Base-by-base conservation (phyloP, 1,140 invertebrate species). In the Euwallacea fornicatus region DNA sequence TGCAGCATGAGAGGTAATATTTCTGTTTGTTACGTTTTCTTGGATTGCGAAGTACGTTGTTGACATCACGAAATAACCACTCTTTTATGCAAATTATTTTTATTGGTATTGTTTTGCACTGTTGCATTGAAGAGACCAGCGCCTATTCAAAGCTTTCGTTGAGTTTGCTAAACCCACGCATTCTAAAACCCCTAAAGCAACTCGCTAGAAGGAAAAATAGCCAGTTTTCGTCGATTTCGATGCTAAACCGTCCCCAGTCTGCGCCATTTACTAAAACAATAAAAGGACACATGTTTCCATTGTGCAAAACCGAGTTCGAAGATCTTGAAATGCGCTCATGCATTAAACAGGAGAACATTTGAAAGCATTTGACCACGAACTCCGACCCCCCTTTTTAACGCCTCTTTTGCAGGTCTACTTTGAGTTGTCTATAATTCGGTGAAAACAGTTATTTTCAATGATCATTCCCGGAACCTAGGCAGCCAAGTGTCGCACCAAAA, bases 201-300 rank as follows among this genome's bases (percentile, higher is more conserved):
- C 50, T 15, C 46, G 42, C 63, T 10, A 15, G 46, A 8, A 15
- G 11, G n/a, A 67, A 67, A 67, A 67, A 43, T 43, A 58, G 54
- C 55, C 53, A 67, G 41, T 67, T 67, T 44, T 67, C 54, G 65
- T 15, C 65, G 65, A 67, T 67, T 67, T 67, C 41, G 53, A 67
- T 67, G 53, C 65, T 46, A 59, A 67, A 67, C 41, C 65, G 47
- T 58, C 33, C 46, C 65, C 55, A 33, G 65, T 55, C 63, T 42
- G 15, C 47, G 63, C 53, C 63, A 66, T 66, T 66, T 43, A 67
- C 65, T 67, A 67, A 67, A 67, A 67, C 65, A 67, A 67, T 67
- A 67, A 67, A 67, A 67, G 65, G 65, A 67, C 65, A 67, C 65
- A 67, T 67, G 65, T 67, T 67, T 67, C 65, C 54, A 67, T 58